Evolutionary conservation across 2,113 vertebrate genomes (phyloP), one percentile per base, ranked within the genome.

Genomic region (Entelurus aequoreus): DNA sequence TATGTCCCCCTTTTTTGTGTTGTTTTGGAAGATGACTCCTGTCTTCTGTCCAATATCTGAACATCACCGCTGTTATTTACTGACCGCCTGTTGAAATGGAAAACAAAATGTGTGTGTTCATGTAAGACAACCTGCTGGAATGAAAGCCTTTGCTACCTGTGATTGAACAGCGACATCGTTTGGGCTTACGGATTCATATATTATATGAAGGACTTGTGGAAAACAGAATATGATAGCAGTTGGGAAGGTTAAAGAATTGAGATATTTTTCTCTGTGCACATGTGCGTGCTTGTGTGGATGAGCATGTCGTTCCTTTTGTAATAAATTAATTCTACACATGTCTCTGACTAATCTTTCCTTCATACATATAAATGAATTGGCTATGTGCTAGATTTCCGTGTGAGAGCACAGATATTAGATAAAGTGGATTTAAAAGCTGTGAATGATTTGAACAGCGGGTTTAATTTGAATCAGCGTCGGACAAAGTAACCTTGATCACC

Each of bases 21-120:
- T 75, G 65, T 84, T 87, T 75, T 69, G 74, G 76, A 76, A 76
- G 77, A 84, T 84, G 65, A 72, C 52, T 54, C 50, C 62, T 57
- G 42, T 56, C 79, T 78, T 77, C 65, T 77, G 75, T 72, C 64
- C 69, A 67, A 49, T 77, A 62, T 60, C 76, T 70, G 77, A 69
- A 69, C 81, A 78, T 81, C 73, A 70, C 69, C 36, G 40, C 67
- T 75, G 75, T 79, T 80, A 79, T 63, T 80, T 13, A 15, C 69
- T 71, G 72, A 71, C 79, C 84, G 69, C 86, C 75, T 42, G 66
- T 80, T 84, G 86, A 72, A 79, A 74, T 71, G 54, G 63, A 83
- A 79, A 83, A 71, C 76, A 73, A 63, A 65, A 60, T 60, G 65
- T 54, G 74, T 54, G 61, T 71, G 59, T 64, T 75, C 66, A 51